Conservation (phyloP, 1,140 invertebrate species). For the Drosophila sp. region DNA sequence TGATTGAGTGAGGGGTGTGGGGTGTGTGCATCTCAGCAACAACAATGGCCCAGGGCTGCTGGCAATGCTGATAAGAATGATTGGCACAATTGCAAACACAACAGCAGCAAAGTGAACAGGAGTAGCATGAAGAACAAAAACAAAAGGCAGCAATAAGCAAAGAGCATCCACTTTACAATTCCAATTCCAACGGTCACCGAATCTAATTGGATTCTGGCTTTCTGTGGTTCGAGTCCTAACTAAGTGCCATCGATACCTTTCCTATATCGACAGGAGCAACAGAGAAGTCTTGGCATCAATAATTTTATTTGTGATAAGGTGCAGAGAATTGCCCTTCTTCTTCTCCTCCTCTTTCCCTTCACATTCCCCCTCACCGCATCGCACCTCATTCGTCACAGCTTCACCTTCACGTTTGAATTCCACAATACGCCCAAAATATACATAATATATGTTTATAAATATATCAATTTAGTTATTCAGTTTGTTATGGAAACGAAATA, state of each 20-base stretch:
- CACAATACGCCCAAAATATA: not conserved
- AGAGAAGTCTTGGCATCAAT: conserved; percentile 4
- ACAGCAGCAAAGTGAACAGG: conserved; percentile 21
- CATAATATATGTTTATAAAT: conserved; percentile 13
- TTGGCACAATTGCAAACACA: conserved; percentile 60
- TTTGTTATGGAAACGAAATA: conserved; percentile 61
- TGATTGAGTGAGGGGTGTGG: too few species aligned
- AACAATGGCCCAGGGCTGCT: conserved; percentile 45
- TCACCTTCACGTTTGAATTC: conserved; percentile 45
- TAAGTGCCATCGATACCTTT: conserved; percentile 3
- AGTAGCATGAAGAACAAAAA: conserved; percentile 1
- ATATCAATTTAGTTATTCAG: conserved; percentile 39
- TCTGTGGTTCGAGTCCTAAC: conserved; percentile 48
- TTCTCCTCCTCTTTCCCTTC: conserved; percentile 24
- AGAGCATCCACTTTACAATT: conserved; percentile 11
- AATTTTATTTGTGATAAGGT: conserved; percentile 40
- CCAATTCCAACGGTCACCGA: conserved; percentile 5
- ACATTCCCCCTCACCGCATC: not conserved
- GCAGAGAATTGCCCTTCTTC: not conserved
- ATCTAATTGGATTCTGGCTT: conserved; percentile 55
- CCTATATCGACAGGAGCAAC: not conserved
- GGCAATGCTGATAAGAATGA: conserved; percentile 75
- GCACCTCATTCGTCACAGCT: conserved; percentile 48
- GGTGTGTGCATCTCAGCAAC: conserved; percentile 40
- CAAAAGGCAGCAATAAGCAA: conserved; percentile 26